phyloP scores from a whole-genome alignment of 2,888 invertebrate species.

The Mamestra brassicae region DNA sequence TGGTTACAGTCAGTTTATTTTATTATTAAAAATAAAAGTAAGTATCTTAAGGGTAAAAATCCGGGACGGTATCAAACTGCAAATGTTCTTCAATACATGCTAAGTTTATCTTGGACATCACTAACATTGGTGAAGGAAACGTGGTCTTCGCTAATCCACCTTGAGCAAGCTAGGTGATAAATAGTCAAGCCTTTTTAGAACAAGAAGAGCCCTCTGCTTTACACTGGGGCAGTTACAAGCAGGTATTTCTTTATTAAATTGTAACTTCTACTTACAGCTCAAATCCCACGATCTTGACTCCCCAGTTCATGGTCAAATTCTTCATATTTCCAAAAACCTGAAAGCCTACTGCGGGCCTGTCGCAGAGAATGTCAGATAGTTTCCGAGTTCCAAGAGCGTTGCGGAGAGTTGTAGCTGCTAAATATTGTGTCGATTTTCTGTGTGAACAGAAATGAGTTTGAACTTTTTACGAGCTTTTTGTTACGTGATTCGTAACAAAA shows the following conservation, averaged over 20 bases:
- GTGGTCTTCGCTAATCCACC: neutral
- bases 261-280: conserved; percentile 93
- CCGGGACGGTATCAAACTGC: too few relatives aligned
- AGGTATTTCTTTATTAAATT: neutral
- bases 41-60: too few relatives aligned
- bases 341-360: conserved; percentile 95
- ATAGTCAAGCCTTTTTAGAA: neutral
- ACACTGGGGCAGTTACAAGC: neutral
- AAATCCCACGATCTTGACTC: conserved; percentile 96
- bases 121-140: neutral
- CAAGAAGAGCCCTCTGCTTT: neutral
- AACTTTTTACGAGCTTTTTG: neutral
- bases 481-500: too few relatives aligned
- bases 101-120: neutral
- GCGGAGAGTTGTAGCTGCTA: conserved; percentile 95
- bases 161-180: neutral
- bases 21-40: too few relatives aligned
- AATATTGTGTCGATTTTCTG: conserved; percentile 93
- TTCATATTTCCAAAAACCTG: conserved; percentile 95
- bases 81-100: too few relatives aligned
- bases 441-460: conserved; percentile 11
- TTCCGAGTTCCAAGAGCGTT: conserved; percentile 97
- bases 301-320: conserved; percentile 96
- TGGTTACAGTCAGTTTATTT: neutral
- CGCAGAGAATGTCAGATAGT: conserved; percentile 95